phyloP scores from a whole-genome alignment of 2,888 invertebrate genomes.

The Taphrorychus bicolor region DNA sequence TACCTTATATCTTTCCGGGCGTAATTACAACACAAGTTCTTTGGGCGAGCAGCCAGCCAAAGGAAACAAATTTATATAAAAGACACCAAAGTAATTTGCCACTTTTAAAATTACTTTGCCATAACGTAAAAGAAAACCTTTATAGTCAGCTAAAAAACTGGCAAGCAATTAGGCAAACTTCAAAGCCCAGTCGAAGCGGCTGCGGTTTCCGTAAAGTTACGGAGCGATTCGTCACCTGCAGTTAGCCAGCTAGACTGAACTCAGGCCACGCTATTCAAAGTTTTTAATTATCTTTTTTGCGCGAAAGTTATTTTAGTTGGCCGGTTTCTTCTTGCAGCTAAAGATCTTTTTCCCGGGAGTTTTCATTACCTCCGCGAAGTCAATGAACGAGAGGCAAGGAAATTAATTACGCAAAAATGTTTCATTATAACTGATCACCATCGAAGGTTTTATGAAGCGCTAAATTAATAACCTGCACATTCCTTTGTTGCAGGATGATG shows the following conservation, averaged over 20 bases:
- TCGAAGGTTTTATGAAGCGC: not conserved
- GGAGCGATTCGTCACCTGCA: constrained; percentile 44
- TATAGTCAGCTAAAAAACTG: constrained; percentile 21
- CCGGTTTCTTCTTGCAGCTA: not conserved
- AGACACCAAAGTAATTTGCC: constrained; percentile 21
- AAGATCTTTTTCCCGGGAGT: not conserved
- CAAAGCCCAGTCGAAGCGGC: constrained; percentile 36
- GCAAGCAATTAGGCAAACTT: constrained; percentile 42
- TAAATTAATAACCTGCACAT: not conserved
- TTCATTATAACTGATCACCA: not conserved
- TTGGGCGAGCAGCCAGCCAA: not conserved
- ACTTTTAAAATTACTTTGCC: constrained; percentile 18
- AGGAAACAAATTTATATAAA: constrained; percentile 19
- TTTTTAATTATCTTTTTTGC: constrained; percentile 9
- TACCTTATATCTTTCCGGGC: not conserved
- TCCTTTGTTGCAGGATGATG: constrained; percentile 38
- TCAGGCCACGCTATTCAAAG: not conserved
- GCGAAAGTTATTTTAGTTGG: not conserved
- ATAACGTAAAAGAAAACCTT: constrained; percentile 15
- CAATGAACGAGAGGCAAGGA: not conserved
- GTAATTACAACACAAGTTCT: not conserved
- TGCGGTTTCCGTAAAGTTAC: constrained; percentile 32
- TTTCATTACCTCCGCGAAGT: not conserved
- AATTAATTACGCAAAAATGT: not conserved
- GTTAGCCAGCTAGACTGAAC: constrained; percentile 18